A percentile compares a stretch with the other conserved stretches of the same genome.
Evolutionary conservation across 2,888 invertebrate species (phyloP).

Genomic region (Dioctria linearis): DNA sequence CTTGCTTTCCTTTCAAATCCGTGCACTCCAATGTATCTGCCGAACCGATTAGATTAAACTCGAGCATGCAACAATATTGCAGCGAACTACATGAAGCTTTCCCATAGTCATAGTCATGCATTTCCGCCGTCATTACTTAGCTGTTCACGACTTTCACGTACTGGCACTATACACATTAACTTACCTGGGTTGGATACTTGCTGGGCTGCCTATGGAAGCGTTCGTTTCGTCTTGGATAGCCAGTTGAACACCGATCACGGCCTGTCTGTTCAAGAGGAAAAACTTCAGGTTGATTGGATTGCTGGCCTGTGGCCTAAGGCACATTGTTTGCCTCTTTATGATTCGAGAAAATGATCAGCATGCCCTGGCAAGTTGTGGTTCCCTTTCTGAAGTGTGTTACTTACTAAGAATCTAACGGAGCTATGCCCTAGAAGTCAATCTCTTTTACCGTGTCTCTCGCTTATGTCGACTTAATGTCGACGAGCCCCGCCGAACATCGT

Average conservation of each 20-base stretch:
- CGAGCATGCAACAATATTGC: slow-evolving; percentile 4
- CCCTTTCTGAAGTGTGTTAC: slow-evolving; percentile 31
- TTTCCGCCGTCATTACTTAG: slow-evolving; percentile 42
- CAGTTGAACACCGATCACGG: not conserved
- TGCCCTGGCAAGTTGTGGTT: slow-evolving; percentile 1
- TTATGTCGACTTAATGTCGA: slow-evolving; percentile 18
- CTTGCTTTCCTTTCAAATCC: not conserved
- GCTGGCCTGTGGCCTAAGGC: not conserved
- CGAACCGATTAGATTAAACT: slow-evolving; percentile 23
- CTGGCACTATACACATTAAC: not conserved
- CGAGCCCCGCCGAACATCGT: not conserved
- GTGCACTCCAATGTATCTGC: not conserved
- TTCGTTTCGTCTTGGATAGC: not conserved
- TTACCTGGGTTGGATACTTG: not conserved
- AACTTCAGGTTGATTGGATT: not conserved
- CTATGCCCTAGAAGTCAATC: slow-evolving; percentile 49
- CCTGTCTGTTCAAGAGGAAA: slow-evolving; percentile 13
- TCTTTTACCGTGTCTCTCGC: not conserved
- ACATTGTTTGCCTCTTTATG: slow-evolving; percentile 26
- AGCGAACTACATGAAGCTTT: not conserved
- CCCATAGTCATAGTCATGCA: not conserved
- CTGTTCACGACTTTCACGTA: slow-evolving; percentile 47
- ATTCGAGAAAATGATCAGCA: slow-evolving; percentile 3
- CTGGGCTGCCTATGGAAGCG: slow-evolving; percentile 20
- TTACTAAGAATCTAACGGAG: slow-evolving; percentile 48